These are phyloP conservation scores for Nomada fabriciana DNA, from an alignment of 2,888 invertebrate species.

Conservation along the genomic window DNA sequence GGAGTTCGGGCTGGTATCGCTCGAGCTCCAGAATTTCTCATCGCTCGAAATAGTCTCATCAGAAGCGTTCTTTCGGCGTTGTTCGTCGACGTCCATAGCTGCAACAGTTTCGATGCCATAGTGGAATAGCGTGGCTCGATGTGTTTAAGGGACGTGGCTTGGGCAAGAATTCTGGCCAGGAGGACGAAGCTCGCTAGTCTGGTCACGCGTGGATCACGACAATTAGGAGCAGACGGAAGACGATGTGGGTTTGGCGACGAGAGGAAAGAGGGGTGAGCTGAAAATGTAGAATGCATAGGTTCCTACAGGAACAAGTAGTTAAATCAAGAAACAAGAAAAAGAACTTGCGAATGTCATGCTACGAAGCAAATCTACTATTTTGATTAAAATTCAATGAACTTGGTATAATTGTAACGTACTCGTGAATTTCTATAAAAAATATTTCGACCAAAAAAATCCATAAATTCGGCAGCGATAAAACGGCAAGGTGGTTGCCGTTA, in stretches of 20 bases:
- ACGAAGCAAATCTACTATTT: no score
- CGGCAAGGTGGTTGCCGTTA: constrained; percentile 5
- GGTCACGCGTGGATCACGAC: constrained; percentile 67
- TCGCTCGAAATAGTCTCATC: constrained; percentile 8
- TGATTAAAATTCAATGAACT: no score
- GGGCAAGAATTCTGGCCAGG: constrained; percentile 6
- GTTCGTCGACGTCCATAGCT: constrained; percentile 28
- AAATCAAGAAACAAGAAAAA: no score
- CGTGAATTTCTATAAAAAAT: no score
- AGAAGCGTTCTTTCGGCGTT: not conserved
- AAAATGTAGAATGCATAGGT: not conserved
- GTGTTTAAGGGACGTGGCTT: constrained; percentile 51
- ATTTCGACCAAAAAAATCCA: no score
- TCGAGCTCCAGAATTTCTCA: not conserved
- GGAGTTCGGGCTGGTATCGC: not conserved
- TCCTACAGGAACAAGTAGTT: no score
- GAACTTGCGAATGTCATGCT: no score
- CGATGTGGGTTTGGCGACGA: constrained; percentile 49
- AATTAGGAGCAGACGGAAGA: constrained; percentile 69
- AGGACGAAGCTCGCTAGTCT: constrained; percentile 59
- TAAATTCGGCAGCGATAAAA: no score
- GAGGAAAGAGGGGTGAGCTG: not conserved
- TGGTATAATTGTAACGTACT: no score
- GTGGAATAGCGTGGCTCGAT: constrained; percentile 6
- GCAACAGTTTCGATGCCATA: constrained; percentile 1